Percentiles rank a stretch among this genome's conserved stretches.
These are phyloP conservation scores for Caretta caretta DNA, from an alignment of 2,113 vertebrate genomes.

Conservation along the genomic window DNA sequence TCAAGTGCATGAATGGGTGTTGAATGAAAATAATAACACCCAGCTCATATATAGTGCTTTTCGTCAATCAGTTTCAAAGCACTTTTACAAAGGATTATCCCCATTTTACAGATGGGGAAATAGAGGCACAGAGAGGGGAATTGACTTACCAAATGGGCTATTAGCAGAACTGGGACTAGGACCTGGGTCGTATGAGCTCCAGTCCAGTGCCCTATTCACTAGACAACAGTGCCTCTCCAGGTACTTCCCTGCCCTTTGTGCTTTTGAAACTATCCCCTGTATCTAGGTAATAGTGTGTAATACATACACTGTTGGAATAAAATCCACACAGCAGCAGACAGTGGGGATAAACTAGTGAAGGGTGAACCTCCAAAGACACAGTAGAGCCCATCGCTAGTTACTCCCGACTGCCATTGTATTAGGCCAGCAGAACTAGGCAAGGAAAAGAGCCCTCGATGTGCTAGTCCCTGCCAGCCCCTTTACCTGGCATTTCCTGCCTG, in stretches of 20 bases:
- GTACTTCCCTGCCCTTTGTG: background rate
- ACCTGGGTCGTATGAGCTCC: background rate
- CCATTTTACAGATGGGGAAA: background rate
- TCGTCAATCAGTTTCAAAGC: background rate
- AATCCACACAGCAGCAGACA: background rate
- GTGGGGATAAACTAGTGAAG: background rate
- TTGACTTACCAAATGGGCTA: background rate
- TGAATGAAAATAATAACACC: background rate
- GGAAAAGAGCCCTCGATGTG: background rate
- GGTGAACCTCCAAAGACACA: background rate
- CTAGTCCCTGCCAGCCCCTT: background rate
- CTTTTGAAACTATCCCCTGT: background rate
- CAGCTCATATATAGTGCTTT: background rate
- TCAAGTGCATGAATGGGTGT: background rate
- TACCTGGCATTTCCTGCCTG: background rate
- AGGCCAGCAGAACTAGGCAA: background rate
- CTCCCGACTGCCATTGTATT: background rate
- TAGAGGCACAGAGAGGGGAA: background rate
- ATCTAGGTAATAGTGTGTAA: background rate
- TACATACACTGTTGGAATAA: background rate
- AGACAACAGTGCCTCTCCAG: background rate
- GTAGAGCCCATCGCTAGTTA: background rate
- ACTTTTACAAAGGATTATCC: background rate
- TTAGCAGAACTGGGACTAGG: background rate
- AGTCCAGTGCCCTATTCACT: too few species aligned